These are phyloP conservation scores for Geopemphigus sp. DNA, from an alignment of 1,140 invertebrate species.

Conservation along the genomic window DNA sequence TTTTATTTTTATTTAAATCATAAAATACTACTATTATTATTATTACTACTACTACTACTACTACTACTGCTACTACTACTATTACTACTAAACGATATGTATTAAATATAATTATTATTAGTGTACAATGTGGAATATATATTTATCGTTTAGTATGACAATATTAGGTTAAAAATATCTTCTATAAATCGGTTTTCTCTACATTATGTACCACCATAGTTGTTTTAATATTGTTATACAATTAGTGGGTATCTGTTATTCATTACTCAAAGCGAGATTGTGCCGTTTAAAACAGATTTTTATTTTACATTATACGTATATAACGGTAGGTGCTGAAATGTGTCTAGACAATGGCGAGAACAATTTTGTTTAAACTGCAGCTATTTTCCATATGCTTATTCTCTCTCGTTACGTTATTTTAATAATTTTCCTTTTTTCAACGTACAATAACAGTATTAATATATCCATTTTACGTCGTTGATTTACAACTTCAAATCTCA, in stretches of 20 bases:
- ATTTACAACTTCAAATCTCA: neutral
- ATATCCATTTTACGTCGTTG: constrained; percentile 16
- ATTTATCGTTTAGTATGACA: too few relatives aligned
- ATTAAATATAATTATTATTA: neutral
- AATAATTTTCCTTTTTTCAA: constrained; percentile 1
- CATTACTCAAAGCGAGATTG: neutral
- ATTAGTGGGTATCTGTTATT: neutral
- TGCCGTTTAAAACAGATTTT: neutral
- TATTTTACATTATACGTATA: neutral
- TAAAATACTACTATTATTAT: neutral
- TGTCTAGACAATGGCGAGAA: neutral
- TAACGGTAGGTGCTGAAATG: neutral
- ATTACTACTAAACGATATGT: neutral
- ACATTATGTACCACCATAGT: neutral
- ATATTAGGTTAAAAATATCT: too few relatives aligned
- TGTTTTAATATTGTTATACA: neutral
- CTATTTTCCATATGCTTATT: neutral
- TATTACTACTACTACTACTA: neutral
- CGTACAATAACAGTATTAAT: constrained; percentile 32
- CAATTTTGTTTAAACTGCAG: neutral
- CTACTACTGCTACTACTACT: neutral
- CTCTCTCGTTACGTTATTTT: neutral
- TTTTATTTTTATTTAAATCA: neutral
- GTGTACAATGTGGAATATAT: too few relatives aligned
- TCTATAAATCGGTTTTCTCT: neutral